Percentiles rank a stretch among this genome's conserved stretches.
Conservation (phyloP, 2,888 invertebrate genomes). For the Acronicta alni region DNA sequence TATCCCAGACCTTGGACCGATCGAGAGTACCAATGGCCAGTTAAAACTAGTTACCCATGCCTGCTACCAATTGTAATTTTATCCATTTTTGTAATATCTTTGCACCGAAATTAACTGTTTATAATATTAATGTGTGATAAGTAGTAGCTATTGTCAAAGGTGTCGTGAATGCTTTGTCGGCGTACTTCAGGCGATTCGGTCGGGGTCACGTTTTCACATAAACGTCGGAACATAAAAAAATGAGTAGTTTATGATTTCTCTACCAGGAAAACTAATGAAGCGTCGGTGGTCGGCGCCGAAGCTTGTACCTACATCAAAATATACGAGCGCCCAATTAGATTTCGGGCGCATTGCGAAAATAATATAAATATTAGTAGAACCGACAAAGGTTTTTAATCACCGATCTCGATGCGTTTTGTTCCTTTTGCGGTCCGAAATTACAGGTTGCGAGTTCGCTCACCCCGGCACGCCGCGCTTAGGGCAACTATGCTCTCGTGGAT, state of each 20-base stretch:
- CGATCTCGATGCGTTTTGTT: conserved; percentile 85
- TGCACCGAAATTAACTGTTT: conserved; percentile 23
- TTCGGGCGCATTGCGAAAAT: conserved; percentile 87
- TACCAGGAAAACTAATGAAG: conserved; percentile 87
- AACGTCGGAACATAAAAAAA: conserved; percentile 79
- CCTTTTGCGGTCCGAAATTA: conserved; percentile 89
- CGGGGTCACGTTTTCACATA: conserved; percentile 81
- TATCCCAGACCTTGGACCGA: conserved; percentile 88
- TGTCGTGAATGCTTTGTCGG: conserved; percentile 71
- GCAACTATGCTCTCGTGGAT: conserved; percentile 85
- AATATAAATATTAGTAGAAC: conserved; percentile 89
- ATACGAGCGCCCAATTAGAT: conserved; percentile 87
- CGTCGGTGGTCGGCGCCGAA: conserved; percentile 82
- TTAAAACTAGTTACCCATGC: conserved; percentile 83
- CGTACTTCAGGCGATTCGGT: conserved; percentile 51
- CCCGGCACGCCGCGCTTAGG: conserved; percentile 85
- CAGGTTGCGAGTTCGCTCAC: conserved; percentile 88
- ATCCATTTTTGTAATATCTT: conserved; percentile 73
- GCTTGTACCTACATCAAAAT: conserved; percentile 78
- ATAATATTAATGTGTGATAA: conserved; percentile 31
- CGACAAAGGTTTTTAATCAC: conserved; percentile 90
- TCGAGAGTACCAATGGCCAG: conserved; percentile 78
- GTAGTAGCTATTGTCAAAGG: conserved; percentile 36
- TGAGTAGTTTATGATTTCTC: conserved; percentile 81
- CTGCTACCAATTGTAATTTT: conserved; percentile 79